Base-by-base conservation (phyloP, 2,113 vertebrate genomes). In the Sebastes schlegelii region DNA sequence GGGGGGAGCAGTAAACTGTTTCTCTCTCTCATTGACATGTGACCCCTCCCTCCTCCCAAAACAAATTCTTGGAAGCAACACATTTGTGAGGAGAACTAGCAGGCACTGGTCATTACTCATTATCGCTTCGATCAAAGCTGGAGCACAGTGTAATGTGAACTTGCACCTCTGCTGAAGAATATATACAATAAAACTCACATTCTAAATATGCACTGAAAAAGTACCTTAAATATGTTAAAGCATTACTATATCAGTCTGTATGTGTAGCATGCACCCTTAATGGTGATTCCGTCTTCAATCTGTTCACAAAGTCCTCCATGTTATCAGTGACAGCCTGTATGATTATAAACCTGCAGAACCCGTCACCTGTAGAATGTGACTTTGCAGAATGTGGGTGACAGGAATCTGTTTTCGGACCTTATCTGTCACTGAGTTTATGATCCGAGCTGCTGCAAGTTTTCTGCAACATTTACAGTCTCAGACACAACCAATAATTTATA, bases 311-410 rank as follows among this genome's bases (percentile, higher is more conserved):
- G 54, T 81, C 45, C 49, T 60, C 12, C n/a, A 8, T 16, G 19
- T 63, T 69, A 82, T 74, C 57, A 55, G 34, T 16, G 63, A 70
- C n/a, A 9, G 16, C 13, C 46, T 77, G 55, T 46, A 34, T 51
- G 66, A 57, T 58, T 63, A 12, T 9, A 62, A 74, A 75, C 55
- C 54, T 46, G 64, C 45, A 51, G 49, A 42, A 78, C 73, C 69
- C 1, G 43, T 40, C 62, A 55, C 46, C 77, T 42, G 64, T 21
- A 63, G 51, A 81, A 83, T 74, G 82, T 64, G 43, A 80, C 43
- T 26, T 13, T 61, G 55, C 74, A 80, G 72, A 81, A 80, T 52
- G 71, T 77, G 58, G 60, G 34, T 54, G 55, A 60, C 26, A 86
- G 48, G 67, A 85, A 72, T 81, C 66, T 1, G 7, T 62, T 60